Base-by-base conservation (phyloP, 2,888 invertebrate genomes). In the Matsumyia berberina region DNA sequence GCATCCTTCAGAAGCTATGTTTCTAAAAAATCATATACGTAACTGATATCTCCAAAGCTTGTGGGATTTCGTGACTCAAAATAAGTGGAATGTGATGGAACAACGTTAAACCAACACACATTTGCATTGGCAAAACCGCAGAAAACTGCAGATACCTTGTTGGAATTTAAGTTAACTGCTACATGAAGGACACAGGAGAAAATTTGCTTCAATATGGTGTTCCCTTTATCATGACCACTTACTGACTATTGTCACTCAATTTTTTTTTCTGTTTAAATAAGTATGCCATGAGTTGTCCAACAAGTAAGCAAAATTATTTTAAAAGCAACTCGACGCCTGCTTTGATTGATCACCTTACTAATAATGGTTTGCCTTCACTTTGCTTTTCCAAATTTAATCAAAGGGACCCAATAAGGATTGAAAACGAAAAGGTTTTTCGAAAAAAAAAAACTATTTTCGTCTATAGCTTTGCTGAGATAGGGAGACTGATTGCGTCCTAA, bases 291-390 rank as follows among this genome's bases (percentile, higher is more conserved):
- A 46, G 46, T 19, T 46, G 19, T 46, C 19, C 19, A 57, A n/a
- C 35, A 57, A 19, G 0, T 37, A 57, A 24, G 19, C 17, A n/a
- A 35, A 6, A 31, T 31, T 7, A 42, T 42, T 15, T 2, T 5
- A 15, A 29, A 44, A 44, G 60, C 67, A 67, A 67, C 42, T 55
- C 67, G 42, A 42, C 8, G 67, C 67, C 31, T 67, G 1, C 55
- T 55, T 29, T 0, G 17, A 31, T 33, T 11, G 17, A 42, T 33
- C 42, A 31, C 42, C 44, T 31, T 29, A 44, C 15, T 12, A 12
- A 31, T 31, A 15, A 19, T 29, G 15, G 44, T 7, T 12, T 15
- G 31, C 31, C 17, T 60, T 44, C 6, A 60, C 60, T 60, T 60
- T 60, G 60, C 19, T 24, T 9, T 42, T 9, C n/a, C 42, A 12